Evolutionary conservation across 2,888 invertebrate species (phyloP).

Genomic region (Odontothrips loti): DNA sequence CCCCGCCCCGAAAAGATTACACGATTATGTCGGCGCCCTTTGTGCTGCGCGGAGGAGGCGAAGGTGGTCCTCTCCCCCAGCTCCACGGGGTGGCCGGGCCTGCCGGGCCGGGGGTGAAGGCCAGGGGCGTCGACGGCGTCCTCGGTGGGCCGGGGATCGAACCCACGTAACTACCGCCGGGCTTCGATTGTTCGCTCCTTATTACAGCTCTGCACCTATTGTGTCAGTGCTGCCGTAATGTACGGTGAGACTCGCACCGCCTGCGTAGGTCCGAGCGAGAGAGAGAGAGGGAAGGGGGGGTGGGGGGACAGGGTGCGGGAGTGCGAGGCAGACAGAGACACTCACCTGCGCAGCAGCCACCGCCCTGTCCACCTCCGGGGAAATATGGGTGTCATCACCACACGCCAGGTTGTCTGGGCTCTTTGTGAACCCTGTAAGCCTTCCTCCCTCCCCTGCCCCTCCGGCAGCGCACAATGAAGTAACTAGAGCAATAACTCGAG

Average conservation of each 20-base stretch:
- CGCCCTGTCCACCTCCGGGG: background rate
- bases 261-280: background rate
- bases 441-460: background rate
- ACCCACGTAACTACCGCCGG: too few relatives aligned
- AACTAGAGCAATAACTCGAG: too few relatives aligned
- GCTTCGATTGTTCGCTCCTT: background rate
- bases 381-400: slow-evolving; percentile 18
- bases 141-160: too few relatives aligned
- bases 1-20: too few relatives aligned
- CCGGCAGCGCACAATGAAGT: background rate
- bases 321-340: background rate
- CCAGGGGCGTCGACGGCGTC: too few relatives aligned
- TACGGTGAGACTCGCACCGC: background rate
- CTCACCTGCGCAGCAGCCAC: background rate
- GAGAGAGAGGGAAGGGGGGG: background rate
- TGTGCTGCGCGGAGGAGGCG: background rate
- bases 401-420: too few relatives aligned
- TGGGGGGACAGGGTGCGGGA: background rate
- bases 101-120: too few relatives aligned
- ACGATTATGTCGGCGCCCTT: too few relatives aligned
- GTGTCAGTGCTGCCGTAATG: background rate
- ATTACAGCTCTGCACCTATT: background rate
- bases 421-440: background rate
- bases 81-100: too few relatives aligned
- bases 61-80: background rate